Evolutionary conservation across 2,888 invertebrate species (phyloP), one percentile per base, ranked within the genome.

Genomic region (Allacma fusca): DNA sequence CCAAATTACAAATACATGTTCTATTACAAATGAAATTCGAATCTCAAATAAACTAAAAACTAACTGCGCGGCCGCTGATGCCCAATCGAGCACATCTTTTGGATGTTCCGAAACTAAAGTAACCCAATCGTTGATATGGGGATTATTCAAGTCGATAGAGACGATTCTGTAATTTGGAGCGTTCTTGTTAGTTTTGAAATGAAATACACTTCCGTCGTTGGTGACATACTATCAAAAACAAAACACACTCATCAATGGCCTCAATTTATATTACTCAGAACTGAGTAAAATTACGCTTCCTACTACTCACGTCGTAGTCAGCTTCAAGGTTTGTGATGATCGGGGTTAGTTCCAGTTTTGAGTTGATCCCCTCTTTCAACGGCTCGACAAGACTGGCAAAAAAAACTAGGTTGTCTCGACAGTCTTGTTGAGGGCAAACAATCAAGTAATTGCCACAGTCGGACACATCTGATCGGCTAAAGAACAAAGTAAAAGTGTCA

Each of bases 231-330:
- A 88, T 81, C 88, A 88, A 81, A 16, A n/a, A n/a, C n/a, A n/a
- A n/a, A n/a, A n/a, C n/a, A n/a, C n/a, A n/a, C n/a, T n/a, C n/a
- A n/a, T n/a, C n/a, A n/a, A n/a, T n/a, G n/a, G n/a, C n/a, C n/a
- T n/a, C n/a, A n/a, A n/a, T n/a, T n/a, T n/a, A n/a, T n/a, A n/a
- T n/a, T n/a, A n/a, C n/a, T n/a, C n/a, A n/a, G n/a, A n/a, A n/a
- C n/a, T n/a, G n/a, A n/a, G n/a, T n/a, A n/a, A n/a, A n/a, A n/a
- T n/a, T n/a, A n/a, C n/a, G n/a, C n/a, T n/a, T n/a, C n/a, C n/a
- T n/a, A n/a, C n/a, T n/a, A n/a, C n/a, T n/a, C 86, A 95, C 96
- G 89, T 96, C 94, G 87, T 95, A 98, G 87, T 97, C 97, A 0
- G 96, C 94, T 87, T 97, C 96, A 86, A 97, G 93, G 86, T 94